Percentiles rank a stretch among this genome's conserved stretches.
Conservation (phyloP, 1,140 invertebrate genomes). For the Temnothorax curvispinosus region DNA sequence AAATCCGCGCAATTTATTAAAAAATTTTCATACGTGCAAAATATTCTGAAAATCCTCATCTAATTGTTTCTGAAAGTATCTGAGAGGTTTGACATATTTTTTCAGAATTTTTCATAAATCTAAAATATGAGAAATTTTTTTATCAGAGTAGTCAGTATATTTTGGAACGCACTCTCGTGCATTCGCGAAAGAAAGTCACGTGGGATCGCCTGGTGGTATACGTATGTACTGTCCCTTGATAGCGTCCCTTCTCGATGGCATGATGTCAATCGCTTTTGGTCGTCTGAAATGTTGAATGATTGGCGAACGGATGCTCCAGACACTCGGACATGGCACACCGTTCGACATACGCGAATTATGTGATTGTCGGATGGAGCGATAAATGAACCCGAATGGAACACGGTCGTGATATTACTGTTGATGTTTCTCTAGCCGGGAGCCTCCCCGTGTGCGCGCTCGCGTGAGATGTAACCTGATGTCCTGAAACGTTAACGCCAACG, state of each 20-base stretch:
- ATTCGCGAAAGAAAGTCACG: too few species aligned
- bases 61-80: too few species aligned
- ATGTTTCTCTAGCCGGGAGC: background rate
- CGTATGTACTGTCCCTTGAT: background rate
- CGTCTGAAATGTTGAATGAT: background rate
- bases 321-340: background rate
- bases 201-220: too few species aligned
- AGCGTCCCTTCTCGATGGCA: too few species aligned
- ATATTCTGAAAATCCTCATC: too few species aligned
- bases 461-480: conserved; percentile 16
- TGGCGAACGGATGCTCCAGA: background rate
- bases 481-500: background rate
- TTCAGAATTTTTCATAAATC: too few species aligned
- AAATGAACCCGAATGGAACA: background rate
- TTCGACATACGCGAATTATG: background rate
- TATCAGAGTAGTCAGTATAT: too few species aligned
- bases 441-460: background rate
- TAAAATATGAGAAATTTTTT: too few species aligned
- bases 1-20: too few species aligned
- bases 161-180: too few species aligned
- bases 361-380: conserved; percentile 7
- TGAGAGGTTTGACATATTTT: too few species aligned
- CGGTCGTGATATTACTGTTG: background rate
- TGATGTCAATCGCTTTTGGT: background rate
- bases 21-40: too few species aligned